Conservation (phyloP, 2,113 vertebrate species). For the Megaceryle maxima region DNA sequence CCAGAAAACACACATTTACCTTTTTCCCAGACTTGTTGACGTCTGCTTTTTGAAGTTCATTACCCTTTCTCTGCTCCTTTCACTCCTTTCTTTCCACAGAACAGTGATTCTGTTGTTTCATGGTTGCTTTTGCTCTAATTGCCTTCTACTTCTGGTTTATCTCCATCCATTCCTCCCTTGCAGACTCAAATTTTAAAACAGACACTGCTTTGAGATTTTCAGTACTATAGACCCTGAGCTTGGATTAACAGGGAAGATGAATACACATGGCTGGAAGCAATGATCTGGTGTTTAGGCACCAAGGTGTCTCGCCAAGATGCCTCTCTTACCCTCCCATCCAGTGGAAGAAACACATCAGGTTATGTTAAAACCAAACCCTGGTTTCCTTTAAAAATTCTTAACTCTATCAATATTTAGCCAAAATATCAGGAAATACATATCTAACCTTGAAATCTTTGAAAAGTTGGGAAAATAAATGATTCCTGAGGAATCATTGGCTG, state of each 20-base stretch:
- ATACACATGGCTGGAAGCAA: background rate
- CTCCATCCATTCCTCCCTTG: background rate
- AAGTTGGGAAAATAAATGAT: background rate
- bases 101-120: conserved; percentile 28
- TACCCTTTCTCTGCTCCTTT: conserved; percentile 5
- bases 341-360: background rate
- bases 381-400: background rate
- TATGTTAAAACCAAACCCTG: background rate
- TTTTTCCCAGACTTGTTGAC: conserved; percentile 19
- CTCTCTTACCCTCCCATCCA: background rate
- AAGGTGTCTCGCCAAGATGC: background rate
- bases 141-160: background rate
- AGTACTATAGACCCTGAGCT: background rate
- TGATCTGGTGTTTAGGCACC: background rate
- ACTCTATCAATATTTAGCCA: background rate
- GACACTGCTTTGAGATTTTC: background rate
- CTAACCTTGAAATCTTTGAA: background rate
- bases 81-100: conserved; percentile 3
- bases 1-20: conserved; percentile 12
- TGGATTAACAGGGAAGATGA: background rate
- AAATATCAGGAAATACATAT: background rate
- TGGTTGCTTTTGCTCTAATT: background rate
- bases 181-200: background rate
- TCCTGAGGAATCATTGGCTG: background rate
- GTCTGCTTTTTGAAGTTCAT: conserved; percentile 9